These are phyloP conservation scores for Dicrurus megarhynchus DNA, from an alignment of 2,113 vertebrate species.

Conservation along the genomic window DNA sequence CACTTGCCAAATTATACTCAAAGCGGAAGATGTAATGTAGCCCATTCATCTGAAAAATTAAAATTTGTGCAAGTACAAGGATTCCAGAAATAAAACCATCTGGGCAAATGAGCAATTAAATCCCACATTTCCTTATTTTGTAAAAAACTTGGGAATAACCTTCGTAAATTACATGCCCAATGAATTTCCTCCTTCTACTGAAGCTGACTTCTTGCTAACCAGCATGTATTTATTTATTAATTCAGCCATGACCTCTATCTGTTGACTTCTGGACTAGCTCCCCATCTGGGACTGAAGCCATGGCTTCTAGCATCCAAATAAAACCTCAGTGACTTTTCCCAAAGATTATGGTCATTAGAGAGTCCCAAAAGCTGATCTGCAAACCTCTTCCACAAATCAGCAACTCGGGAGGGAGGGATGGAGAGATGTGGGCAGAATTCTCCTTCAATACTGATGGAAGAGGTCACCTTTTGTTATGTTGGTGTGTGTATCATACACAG, in stretches of 20 bases:
- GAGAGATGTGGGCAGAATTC: background rate
- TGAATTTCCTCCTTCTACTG: conserved; percentile 2
- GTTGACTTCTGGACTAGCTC: conserved; percentile 42
- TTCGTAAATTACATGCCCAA: conserved; percentile 30
- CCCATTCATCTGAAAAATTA: conserved; percentile 71
- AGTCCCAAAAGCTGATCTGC: conserved; percentile 1
- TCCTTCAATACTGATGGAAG: background rate
- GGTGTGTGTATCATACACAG: background rate
- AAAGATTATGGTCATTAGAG: background rate
- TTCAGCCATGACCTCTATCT: conserved; percentile 47
- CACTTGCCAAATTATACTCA: conserved; percentile 65
- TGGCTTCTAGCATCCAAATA: conserved; percentile 33
- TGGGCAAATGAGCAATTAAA: conserved; percentile 70
- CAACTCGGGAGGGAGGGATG: background rate
- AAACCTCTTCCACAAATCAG: background rate
- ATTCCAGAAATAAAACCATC: conserved; percentile 71
- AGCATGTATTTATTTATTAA: conserved; percentile 30
- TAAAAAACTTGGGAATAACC: conserved; percentile 65
- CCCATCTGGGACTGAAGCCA: conserved; percentile 38
- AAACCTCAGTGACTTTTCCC: conserved; percentile 33
- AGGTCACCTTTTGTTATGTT: background rate
- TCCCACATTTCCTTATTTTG: conserved; percentile 49
- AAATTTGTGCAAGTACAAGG: conserved; percentile 61
- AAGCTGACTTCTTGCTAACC: conserved; percentile 33
- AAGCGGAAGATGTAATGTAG: conserved; percentile 62